A percentile compares a stretch with the other conserved stretches of the same genome.
These are phyloP conservation scores for Troides aeacus DNA, from an alignment of 2,888 invertebrate species.

Conservation along the genomic window DNA sequence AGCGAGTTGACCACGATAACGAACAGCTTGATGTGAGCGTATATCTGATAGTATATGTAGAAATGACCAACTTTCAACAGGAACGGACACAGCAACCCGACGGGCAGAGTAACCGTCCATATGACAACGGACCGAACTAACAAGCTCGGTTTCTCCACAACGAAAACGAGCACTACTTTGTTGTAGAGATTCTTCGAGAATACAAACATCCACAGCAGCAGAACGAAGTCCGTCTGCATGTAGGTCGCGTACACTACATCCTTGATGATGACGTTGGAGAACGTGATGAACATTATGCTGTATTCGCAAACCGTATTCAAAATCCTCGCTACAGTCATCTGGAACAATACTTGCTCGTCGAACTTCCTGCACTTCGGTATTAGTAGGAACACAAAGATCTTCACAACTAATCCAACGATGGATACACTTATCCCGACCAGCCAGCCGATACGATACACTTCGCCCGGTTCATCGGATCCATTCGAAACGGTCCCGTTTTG, in stretches of 20 bases:
- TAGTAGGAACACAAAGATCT: slow-evolving; percentile 42
- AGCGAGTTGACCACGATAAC: slow-evolving; percentile 48
- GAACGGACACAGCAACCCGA: slow-evolving; percentile 43
- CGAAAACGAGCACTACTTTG: slow-evolving; percentile 56
- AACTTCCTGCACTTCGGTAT: slow-evolving; percentile 49
- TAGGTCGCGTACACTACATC: slow-evolving; percentile 41
- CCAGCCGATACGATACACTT: slow-evolving; percentile 41
- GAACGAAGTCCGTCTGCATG: slow-evolving; percentile 50
- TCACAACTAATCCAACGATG: slow-evolving; percentile 42
- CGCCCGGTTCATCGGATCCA: slow-evolving; percentile 4
- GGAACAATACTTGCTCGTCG: slow-evolving; percentile 56
- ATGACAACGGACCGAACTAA: slow-evolving; percentile 38
- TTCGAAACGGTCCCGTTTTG: slow-evolving; percentile 2
- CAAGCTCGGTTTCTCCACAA: slow-evolving; percentile 41
- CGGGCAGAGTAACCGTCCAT: slow-evolving; percentile 48
- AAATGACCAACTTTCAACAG: slow-evolving; percentile 35
- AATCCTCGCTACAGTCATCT: slow-evolving; percentile 52
- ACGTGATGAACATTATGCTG: slow-evolving; percentile 32
- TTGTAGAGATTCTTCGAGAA: slow-evolving; percentile 62
- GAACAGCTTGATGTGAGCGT: slow-evolving; percentile 48
- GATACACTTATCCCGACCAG: slow-evolving; percentile 49
- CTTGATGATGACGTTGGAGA: slow-evolving; percentile 22
- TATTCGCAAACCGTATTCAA: slow-evolving; percentile 50
- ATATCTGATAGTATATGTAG: slow-evolving; percentile 40
- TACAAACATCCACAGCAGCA: slow-evolving; percentile 59